Percentiles rank a stretch among this genome's conserved stretches.
Evolutionary conservation across 2,888 invertebrate genomes (phyloP).

Genomic region (Pandemis cinnamomeana): DNA sequence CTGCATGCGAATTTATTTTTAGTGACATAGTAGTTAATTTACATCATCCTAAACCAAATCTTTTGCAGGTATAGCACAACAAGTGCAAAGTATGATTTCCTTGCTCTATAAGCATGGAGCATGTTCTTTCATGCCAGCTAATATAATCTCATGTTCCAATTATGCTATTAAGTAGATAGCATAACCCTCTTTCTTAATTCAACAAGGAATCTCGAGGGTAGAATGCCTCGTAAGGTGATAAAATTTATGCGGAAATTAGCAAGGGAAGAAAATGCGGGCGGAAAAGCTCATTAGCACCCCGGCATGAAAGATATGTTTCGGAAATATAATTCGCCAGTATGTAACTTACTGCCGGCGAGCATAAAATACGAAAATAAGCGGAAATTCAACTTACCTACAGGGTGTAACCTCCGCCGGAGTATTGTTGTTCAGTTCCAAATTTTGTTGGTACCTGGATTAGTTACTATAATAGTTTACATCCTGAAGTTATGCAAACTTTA

Average conservation of each 20-base stretch:
- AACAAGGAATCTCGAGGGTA: constrained; percentile 39
- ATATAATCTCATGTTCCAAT: constrained; percentile 39
- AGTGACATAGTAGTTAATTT: too few species aligned
- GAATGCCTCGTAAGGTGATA: constrained; percentile 51
- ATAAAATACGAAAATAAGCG: constrained; percentile 25
- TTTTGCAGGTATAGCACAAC: background rate
- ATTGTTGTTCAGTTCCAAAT: background rate
- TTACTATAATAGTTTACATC: background rate
- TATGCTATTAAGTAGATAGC: constrained; percentile 44
- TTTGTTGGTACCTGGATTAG: background rate
- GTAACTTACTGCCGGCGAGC: constrained; percentile 23
- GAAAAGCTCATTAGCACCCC: constrained; percentile 55
- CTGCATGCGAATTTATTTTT: too few species aligned
- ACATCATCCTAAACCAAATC: background rate
- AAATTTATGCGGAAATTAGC: constrained; percentile 57
- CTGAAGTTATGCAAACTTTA: background rate
- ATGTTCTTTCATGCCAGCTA: constrained; percentile 2
- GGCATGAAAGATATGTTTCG: constrained; percentile 43
- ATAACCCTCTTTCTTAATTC: constrained; percentile 32
- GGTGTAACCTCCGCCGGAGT: background rate
- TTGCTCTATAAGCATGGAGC: background rate
- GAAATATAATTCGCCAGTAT: constrained; percentile 43
- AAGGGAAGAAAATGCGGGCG: constrained; percentile 47
- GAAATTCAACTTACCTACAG: constrained; percentile 16
- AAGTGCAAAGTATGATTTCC: background rate